Conservation (phyloP, 2,888 invertebrate species). For the Tipula lateralis region DNA sequence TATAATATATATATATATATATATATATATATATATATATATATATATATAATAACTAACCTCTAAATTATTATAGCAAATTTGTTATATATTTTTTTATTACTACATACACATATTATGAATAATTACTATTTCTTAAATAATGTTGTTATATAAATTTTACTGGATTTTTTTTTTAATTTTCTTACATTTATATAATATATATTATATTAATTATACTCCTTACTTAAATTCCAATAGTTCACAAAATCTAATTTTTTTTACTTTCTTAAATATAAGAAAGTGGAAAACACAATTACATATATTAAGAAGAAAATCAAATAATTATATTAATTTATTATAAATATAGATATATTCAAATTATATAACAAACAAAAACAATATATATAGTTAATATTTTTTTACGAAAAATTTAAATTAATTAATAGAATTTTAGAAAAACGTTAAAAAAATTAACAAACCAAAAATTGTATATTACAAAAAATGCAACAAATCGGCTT, state of each 20-base stretch:
- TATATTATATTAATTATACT: too few relatives aligned
- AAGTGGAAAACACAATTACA: neutral
- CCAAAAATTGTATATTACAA: neutral
- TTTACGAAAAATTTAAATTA: neutral
- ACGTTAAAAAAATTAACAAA: neutral
- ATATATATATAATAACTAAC: neutral
- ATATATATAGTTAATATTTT: neutral
- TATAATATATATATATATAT: neutral
- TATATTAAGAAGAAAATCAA: neutral
- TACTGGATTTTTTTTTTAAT: neutral
- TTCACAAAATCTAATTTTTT: neutral
- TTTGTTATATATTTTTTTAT: constrained; percentile 19
- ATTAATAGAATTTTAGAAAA: neutral
- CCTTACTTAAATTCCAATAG: neutral
- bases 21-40: neutral
- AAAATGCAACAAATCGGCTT: neutral
- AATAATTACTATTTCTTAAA: neutral
- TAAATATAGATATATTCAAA: neutral
- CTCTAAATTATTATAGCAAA: neutral
- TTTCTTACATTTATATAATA: neutral
- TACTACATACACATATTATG: neutral
- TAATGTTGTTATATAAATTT: neutral
- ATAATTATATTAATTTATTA: neutral
- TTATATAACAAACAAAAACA: neutral
- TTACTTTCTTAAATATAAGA: neutral